Percentiles rank a stretch among this genome's conserved stretches.
phyloP scores from a whole-genome alignment of 30 jellyfish, hydroid and myxozoan genomes.

The Aurelia sp. region DNA sequence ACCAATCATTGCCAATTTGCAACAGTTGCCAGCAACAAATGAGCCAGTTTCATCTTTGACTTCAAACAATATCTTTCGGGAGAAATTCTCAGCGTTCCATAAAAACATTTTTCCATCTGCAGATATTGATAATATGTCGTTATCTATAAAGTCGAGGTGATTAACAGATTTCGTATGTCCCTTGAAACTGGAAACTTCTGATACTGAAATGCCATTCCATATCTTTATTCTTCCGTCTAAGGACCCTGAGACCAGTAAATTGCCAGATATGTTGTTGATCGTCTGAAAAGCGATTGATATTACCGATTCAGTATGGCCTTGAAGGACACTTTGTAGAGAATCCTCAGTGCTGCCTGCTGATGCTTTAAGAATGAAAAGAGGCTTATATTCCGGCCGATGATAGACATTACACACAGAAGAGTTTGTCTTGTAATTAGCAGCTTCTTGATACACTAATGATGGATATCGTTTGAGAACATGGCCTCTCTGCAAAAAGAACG shows the following conservation, averaged over 20 bases:
- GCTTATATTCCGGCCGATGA: background rate
- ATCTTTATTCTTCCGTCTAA: slow-evolving; percentile 32
- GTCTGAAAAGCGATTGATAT: slow-evolving; percentile 12
- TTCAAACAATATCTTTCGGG: background rate
- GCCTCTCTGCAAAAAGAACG: slow-evolving; percentile 52
- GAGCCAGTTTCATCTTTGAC: slow-evolving; percentile 7
- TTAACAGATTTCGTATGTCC: slow-evolving; percentile 39
- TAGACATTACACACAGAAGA: background rate
- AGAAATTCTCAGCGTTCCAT: slow-evolving; percentile 11
- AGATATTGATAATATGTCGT: slow-evolving; percentile 23
- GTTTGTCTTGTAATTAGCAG: slow-evolving; percentile 7
- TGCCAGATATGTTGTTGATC: background rate
- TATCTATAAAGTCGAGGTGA: slow-evolving; percentile 11
- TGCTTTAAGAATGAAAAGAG: background rate
- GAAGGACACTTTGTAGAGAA: slow-evolving; percentile 2
- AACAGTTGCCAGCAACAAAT: slow-evolving; percentile 20
- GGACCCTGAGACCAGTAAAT: slow-evolving; percentile 38
- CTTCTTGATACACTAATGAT: slow-evolving; percentile 43
- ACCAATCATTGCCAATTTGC: slow-evolving; percentile 3
- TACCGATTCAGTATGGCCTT: slow-evolving; percentile 47
- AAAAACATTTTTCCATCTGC: slow-evolving; percentile 44
- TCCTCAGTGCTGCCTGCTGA: background rate
- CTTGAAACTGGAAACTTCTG: slow-evolving; percentile 11
- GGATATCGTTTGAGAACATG: slow-evolving; percentile 32
- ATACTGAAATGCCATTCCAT: slow-evolving; percentile 13